Base-by-base conservation (phyloP, 2,113 vertebrate genomes). In the Sebastes fasciatus region DNA sequence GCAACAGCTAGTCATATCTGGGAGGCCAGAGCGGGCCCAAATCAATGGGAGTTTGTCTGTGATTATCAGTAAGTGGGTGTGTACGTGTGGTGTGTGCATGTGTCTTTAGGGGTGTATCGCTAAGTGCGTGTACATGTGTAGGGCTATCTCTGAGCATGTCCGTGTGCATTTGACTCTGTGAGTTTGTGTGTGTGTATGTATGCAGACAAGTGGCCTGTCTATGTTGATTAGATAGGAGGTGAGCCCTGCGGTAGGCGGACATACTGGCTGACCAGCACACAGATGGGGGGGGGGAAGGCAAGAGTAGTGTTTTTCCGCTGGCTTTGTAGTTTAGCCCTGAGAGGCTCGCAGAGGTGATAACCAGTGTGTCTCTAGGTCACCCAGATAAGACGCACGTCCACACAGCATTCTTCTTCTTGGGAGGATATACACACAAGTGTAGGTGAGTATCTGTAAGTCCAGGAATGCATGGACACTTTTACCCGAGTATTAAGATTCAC, bases 201-300 rank as follows among this genome's bases (percentile, higher is more conserved):
- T 74, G 85, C 81, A 85, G 81, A 89, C 83, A 75, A 93, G 90
- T 87, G 86, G 88, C 92, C 92, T 89, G 91, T 88, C 89, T 68
- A 83, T 87, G 88, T 85, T 90, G 94, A 95, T 95, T 94, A 96
- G 95, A 95, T 95, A 95, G 72, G 86, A 90, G 82, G 80, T 86
- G 86, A 88, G 85, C 74, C 45, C 77, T 87, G 77, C 52, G 78
- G 86, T 79, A 55, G 88, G 89, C 64, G 88, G 90, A 92, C 91
- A 90, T 77, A 82, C 84, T 77, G 86, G 84, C 86, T 92, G 90
- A 84, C 91, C 89, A 93, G 82, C 76, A 81, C 74, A 83, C 68
- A 85, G 63, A 88, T 68, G 87, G 71, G 76, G 63, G 86, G 77
- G 86, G 79, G 13, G 58, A 62, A 62, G 55, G 81, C 76, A 78